Evolutionary conservation across 2,888 invertebrate genomes (phyloP).

Genomic region (Amphipyra tragopoginis): DNA sequence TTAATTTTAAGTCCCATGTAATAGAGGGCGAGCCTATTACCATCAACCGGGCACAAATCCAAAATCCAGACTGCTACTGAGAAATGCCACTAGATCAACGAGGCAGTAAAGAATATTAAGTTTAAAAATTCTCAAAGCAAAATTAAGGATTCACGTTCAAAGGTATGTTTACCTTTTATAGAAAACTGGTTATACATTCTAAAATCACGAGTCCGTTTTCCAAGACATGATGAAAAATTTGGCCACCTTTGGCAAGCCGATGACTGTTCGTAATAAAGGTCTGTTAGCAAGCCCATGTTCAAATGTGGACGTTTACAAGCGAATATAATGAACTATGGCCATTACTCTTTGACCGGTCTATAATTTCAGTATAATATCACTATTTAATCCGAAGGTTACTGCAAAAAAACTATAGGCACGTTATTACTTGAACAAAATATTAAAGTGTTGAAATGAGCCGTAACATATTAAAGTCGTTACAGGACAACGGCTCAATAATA

Average conservation of each 20-base stretch:
- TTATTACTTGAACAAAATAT: conserved; percentile 42
- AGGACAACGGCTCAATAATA: conserved; percentile 70
- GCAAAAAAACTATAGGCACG: conserved; percentile 30
- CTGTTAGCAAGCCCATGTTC: neutral
- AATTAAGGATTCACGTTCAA: too few species aligned
- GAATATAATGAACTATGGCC: conserved; percentile 36
- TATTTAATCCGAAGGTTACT: conserved; percentile 28
- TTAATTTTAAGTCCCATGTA: too few species aligned
- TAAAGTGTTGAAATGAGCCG: conserved; percentile 55
- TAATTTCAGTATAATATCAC: conserved; percentile 30
- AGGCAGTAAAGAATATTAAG: too few species aligned
- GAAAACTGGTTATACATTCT: too few species aligned
- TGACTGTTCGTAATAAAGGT: neutral
- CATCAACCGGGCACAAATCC: too few species aligned
- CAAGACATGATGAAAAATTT: too few species aligned
- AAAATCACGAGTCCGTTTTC: too few species aligned
- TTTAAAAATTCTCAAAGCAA: too few species aligned
- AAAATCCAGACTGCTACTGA: too few species aligned
- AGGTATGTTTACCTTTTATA: too few species aligned
- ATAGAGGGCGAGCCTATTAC: too few species aligned
- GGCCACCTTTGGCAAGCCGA: neutral
- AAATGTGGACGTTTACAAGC: conserved; percentile 17
- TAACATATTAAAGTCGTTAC: conserved; percentile 61
- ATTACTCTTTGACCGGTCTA: conserved; percentile 23
- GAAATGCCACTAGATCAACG: too few species aligned